Conservation (phyloP, 2,888 invertebrate species). For the Chymomyza fuscimana region DNA sequence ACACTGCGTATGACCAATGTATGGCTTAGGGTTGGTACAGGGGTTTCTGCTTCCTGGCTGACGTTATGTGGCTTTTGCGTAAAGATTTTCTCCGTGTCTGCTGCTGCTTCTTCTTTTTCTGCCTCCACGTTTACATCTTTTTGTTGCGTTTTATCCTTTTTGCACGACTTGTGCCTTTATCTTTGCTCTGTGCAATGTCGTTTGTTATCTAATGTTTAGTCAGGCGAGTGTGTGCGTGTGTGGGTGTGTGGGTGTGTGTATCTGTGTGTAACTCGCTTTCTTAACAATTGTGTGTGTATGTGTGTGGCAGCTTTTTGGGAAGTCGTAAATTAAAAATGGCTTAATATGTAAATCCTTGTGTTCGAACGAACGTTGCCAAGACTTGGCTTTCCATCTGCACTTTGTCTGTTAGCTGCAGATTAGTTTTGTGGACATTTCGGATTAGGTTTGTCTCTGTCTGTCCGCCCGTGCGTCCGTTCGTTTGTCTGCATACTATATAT, state of each 20-base stretch:
- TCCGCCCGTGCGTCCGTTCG: not conserved
- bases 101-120: conserved; percentile 33
- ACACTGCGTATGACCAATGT: not conserved
- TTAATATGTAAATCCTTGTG: conserved; percentile 71
- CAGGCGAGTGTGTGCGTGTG: conserved; percentile 51
- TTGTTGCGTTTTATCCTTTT: conserved; percentile 49
- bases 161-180: conserved; percentile 60
- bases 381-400: conserved; percentile 32
- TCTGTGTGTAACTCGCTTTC: not conserved
- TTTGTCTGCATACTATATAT: conserved; percentile 31
- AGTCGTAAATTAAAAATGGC: conserved; percentile 74
- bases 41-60: conserved; percentile 1
- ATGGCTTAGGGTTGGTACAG: conserved; percentile 4
- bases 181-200: conserved; percentile 56
- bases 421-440: conserved; percentile 72
- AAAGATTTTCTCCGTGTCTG: conserved; percentile 34
- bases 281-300: conserved; percentile 9
- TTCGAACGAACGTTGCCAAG: not conserved
- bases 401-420: conserved; percentile 55
- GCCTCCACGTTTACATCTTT: not conserved
- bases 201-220: conserved; percentile 73
- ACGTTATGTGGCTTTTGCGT: conserved; percentile 45
- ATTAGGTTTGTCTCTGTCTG: conserved; percentile 55
- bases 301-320: conserved; percentile 52
- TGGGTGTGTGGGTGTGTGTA: conserved; percentile 11